phyloP scores from a whole-genome alignment of 2,113 vertebrate genomes.

The Leiothrix lutea region DNA sequence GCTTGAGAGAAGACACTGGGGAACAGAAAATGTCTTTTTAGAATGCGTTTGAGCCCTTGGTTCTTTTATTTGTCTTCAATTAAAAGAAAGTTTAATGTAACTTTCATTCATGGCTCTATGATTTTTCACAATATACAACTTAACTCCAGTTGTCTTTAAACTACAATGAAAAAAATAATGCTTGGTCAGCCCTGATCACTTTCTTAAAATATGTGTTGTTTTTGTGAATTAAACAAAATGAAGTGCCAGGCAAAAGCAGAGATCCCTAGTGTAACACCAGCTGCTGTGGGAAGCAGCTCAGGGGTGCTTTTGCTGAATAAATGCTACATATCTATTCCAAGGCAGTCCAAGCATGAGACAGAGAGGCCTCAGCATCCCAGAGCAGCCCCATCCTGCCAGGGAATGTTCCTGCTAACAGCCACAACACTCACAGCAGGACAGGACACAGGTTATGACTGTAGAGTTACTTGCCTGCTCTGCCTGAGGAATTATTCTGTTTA shows the following conservation, averaged over 20 bases:
- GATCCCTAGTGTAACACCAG: fast-evolving
- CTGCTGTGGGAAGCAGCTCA: not conserved
- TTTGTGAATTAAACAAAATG: not conserved
- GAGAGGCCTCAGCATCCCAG: not conserved
- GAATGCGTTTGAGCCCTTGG: constrained; percentile 30
- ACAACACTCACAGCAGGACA: not conserved
- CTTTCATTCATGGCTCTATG: not conserved
- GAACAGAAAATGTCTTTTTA: constrained; percentile 42
- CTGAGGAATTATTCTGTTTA: not conserved
- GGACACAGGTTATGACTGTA: fast-evolving
- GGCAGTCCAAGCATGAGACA: not conserved
- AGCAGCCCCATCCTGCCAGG: not conserved
- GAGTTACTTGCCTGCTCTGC: not conserved
- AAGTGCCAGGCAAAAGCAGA: not conserved
- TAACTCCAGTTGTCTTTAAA: not conserved
- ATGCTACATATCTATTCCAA: not conserved
- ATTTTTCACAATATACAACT: not conserved
- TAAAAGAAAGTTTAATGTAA: constrained; percentile 60
- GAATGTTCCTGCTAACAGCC: not conserved
- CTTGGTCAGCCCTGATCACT: not conserved
- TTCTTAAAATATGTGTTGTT: not conserved
- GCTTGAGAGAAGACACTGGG: constrained; percentile 63
- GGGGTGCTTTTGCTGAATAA: not conserved
- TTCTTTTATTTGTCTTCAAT: constrained; percentile 70
- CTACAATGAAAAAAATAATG: not conserved